Evolutionary conservation across 2,797 vertebrate genomes (phyloP), one percentile per base, ranked within the genome.

Genomic region (Myotis myotis): DNA sequence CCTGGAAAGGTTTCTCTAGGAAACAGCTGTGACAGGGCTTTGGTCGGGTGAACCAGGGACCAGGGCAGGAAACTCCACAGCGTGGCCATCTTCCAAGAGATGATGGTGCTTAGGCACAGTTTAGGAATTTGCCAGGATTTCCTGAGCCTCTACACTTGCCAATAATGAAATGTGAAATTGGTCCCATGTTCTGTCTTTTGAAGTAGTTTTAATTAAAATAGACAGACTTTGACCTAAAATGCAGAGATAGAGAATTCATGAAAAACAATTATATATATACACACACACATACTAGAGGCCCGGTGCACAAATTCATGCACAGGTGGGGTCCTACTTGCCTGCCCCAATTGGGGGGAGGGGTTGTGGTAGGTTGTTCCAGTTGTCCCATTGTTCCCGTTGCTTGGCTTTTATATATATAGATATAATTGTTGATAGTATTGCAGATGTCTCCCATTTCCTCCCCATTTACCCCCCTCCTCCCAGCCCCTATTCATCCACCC

Each of bases 161-260:
- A 66, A 6, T 51, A 20, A 51, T 47, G 33, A 90, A 62, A 64
- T 15, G 11, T 11, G 12, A 28, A 19, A 44, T 8, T 7, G 20
- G 41, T 36, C 3, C n/a, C 6, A 1, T n/a, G 15, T 83, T 89
- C 38, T 75, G 25, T 71, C 33, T 79, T 86, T 71, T 51, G 36
- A 79, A 87, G 81, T 25, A 71, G 71, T 53, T 95, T 94, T 80
- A 78, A 89, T 80, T 57, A 62, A 92, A 91, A 81, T n/a, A 84
- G 62, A 83, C 30, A 91, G 51, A 75, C 9, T 76, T 71, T 47
- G 28, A 64, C 75, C 55, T 47, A 55, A 68, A 86, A 51, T 13
- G 16, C 81, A 95, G 64, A 78, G 12, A 44, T 30, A 57, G 78
- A 84, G 53, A 87, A 47, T 62, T 91, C n/a, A 23, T 68, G 74